phyloP scores from a whole-genome alignment of 2,888 invertebrate species.

The Napeogenes inachia region DNA sequence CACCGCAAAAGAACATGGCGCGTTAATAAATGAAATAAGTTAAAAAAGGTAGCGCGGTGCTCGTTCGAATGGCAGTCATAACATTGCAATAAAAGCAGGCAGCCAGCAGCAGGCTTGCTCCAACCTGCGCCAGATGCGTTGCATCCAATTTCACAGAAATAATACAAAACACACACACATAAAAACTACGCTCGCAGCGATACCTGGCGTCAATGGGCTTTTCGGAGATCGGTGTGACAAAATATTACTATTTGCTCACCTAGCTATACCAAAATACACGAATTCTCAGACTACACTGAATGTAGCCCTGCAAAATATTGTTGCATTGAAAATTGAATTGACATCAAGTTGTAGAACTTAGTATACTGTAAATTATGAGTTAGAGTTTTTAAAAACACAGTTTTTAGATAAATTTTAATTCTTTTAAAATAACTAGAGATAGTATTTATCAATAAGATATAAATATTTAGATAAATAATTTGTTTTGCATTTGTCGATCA shows the following conservation, averaged over 20 bases:
- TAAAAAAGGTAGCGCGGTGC: slow-evolving; percentile 46
- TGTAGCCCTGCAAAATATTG: neutral
- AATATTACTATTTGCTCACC: slow-evolving; percentile 42
- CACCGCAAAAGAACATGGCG: slow-evolving; percentile 42
- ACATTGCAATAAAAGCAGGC: slow-evolving; percentile 61
- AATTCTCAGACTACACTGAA: slow-evolving; percentile 4
- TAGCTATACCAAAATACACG: slow-evolving; percentile 10
- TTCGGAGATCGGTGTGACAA: slow-evolving; percentile 52
- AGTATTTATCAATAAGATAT: neutral
- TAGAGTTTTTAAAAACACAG: too few relatives aligned
- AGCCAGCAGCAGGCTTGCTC: slow-evolving; percentile 33
- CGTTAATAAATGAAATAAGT: slow-evolving; percentile 58
- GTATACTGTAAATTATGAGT: too few relatives aligned
- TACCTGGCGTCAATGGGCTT: slow-evolving; percentile 67
- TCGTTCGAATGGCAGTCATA: slow-evolving; percentile 64
- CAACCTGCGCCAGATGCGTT: slow-evolving; percentile 60
- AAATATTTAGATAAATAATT: slow-evolving; percentile 1
- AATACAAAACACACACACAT: slow-evolving; percentile 52
- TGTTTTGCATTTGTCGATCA: slow-evolving; percentile 1
- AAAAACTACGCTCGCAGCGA: slow-evolving; percentile 55
- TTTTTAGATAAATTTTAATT: neutral
- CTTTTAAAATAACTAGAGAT: neutral
- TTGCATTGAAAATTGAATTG: slow-evolving; percentile 1
- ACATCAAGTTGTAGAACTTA: too few relatives aligned
- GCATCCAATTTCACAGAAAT: slow-evolving; percentile 58